Percentiles rank a stretch among this genome's conserved stretches.
phyloP scores from a whole-genome alignment of 1,140 invertebrate genomes.

The Brachystomella parvula region DNA sequence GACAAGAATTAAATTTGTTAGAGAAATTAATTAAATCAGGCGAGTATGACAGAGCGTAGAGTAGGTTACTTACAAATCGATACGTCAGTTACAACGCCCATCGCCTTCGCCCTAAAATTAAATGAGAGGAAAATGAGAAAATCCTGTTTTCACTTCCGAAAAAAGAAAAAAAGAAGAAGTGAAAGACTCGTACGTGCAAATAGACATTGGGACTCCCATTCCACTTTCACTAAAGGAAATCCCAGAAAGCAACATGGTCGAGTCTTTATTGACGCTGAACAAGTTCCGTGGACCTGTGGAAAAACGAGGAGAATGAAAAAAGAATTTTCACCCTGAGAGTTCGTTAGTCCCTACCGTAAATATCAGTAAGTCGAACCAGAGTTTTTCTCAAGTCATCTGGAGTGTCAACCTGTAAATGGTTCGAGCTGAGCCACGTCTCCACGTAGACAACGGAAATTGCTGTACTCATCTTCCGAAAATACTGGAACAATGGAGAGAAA shows the following conservation, averaged over 20 bases:
- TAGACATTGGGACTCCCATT: slow-evolving; percentile 80
- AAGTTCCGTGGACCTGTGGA: slow-evolving; percentile 55
- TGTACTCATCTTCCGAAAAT: slow-evolving; percentile 85
- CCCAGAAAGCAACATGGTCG: slow-evolving; percentile 78
- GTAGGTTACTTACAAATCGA: neutral
- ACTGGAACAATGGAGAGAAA: slow-evolving; percentile 53
- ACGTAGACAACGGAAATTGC: slow-evolving; percentile 89
- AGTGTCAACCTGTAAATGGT: slow-evolving; percentile 67
- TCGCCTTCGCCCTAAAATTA: slow-evolving; percentile 54
- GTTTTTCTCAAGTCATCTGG: slow-evolving; percentile 77
- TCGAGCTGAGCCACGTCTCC: slow-evolving; percentile 86
- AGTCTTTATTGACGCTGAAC: slow-evolving; percentile 74
- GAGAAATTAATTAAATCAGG: neutral
- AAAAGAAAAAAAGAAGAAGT: neutral
- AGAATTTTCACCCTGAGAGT: neutral
- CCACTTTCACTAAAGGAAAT: slow-evolving; percentile 58
- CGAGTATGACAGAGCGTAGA: neutral
- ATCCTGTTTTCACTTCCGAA: neutral
- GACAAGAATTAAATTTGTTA: slow-evolving; percentile 55
- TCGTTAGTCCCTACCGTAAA: slow-evolving; percentile 48
- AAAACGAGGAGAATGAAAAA: neutral
- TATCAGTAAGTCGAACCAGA: slow-evolving; percentile 81
- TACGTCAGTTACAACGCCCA: slow-evolving; percentile 56
- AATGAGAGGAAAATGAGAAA: neutral
- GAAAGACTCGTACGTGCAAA: slow-evolving; percentile 60